Percentiles rank a stretch among this genome's conserved stretches.
These are phyloP conservation scores for Neogale vison DNA, from an alignment of 2,113 vertebrate species.

Conservation along the genomic window DNA sequence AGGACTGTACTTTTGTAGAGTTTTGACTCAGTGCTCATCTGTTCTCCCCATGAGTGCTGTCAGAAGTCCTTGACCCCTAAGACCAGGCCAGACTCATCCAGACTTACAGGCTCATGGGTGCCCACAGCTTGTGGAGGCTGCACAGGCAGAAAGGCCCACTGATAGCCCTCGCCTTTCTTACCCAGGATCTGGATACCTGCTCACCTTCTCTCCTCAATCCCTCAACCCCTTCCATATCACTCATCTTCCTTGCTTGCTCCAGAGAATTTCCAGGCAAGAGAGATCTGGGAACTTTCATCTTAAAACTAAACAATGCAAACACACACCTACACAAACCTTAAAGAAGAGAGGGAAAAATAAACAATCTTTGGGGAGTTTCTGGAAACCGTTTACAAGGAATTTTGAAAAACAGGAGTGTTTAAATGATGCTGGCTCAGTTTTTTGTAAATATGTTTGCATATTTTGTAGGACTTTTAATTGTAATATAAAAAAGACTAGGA, in stretches of 20 bases:
- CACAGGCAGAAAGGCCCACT: neutral
- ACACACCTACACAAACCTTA: conserved; percentile 70
- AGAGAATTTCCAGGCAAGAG: conserved; percentile 89
- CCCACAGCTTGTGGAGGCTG: conserved; percentile 81
- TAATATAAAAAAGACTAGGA: conserved; percentile 93
- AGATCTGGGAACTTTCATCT: conserved; percentile 88
- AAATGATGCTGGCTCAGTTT: conserved; percentile 97
- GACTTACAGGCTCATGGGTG: conserved; percentile 91
- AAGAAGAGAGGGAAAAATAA: conserved; percentile 79
- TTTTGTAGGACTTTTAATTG: conserved; percentile 99
- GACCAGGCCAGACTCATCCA: conserved; percentile 88
- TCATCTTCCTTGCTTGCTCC: conserved; percentile 89
- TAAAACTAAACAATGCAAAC: conserved; percentile 72
- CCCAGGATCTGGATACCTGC: conserved; percentile 78
- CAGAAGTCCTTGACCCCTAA: conserved; percentile 85
- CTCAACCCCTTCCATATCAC: conserved; percentile 85
- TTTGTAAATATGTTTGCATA: conserved; percentile 99
- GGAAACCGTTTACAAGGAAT: conserved; percentile 98
- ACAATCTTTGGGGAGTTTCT: conserved; percentile 93
- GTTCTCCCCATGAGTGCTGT: conserved; percentile 89
- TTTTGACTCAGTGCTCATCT: conserved; percentile 96
- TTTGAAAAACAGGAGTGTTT: conserved; percentile 95
- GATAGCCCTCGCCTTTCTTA: conserved; percentile 53
- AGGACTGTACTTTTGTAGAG: conserved; percentile 98
- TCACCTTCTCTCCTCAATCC: conserved; percentile 80